Conservation (phyloP, 1,140 invertebrate species). For the Neotoxoptera formosana region DNA sequence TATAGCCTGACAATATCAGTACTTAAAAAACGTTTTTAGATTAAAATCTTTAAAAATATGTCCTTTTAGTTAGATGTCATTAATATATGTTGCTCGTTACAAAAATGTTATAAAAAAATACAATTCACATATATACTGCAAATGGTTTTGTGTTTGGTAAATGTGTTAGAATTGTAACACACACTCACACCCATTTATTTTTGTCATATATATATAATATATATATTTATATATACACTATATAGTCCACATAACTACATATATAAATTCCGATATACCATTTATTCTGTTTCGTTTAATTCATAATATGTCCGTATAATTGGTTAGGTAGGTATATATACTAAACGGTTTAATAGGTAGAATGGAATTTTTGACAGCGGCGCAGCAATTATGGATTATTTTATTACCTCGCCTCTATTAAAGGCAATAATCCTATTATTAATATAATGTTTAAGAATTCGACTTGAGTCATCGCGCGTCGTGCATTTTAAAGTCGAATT, state of each 20-base stretch:
- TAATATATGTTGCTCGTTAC: neutral
- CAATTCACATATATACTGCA: neutral
- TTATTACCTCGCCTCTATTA: neutral
- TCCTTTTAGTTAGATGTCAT: neutral
- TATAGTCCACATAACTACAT: neutral
- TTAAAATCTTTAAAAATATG: neutral
- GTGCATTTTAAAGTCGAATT: neutral
- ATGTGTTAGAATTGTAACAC: neutral
- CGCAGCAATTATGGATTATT: neutral
- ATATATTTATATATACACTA: no score
- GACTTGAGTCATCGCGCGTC: neutral
- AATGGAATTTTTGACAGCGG: neutral
- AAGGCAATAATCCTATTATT: constrained; percentile 3
- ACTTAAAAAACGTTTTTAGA: neutral
- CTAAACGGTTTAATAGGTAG: neutral
- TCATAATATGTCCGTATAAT: neutral
- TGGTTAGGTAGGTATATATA: neutral
- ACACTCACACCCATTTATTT: neutral
- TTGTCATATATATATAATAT: neutral
- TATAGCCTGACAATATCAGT: neutral
- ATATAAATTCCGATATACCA: neutral
- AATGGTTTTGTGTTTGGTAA: neutral
- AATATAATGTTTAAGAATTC: neutral
- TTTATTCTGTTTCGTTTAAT: neutral
- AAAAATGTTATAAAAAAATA: neutral